phyloP scores from a whole-genome alignment of 2,888 invertebrate species.

The Oligia strigilis region DNA sequence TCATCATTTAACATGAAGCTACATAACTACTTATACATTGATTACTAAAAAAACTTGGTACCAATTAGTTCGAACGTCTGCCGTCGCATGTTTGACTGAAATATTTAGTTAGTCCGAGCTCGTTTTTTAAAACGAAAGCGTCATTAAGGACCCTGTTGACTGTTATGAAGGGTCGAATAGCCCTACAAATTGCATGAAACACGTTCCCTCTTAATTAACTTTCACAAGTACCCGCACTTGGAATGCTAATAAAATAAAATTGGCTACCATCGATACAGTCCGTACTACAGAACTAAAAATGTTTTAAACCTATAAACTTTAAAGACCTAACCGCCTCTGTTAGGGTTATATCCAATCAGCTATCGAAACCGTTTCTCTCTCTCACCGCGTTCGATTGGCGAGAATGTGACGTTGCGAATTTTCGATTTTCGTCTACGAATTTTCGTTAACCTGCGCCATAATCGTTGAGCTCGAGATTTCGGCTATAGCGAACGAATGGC shows the following conservation, averaged over 20 bases:
- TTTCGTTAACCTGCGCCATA: slow-evolving; percentile 72
- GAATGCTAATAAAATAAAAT: slow-evolving; percentile 82
- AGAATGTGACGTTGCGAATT: slow-evolving; percentile 70
- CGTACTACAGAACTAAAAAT: slow-evolving; percentile 47
- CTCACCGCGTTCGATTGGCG: slow-evolving; percentile 64
- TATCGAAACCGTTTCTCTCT: slow-evolving; percentile 59
- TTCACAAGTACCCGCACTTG: slow-evolving; percentile 74
- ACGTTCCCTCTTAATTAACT: slow-evolving; percentile 85
- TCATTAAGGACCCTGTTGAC: slow-evolving; percentile 79
- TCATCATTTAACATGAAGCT: not conserved
- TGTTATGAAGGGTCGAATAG: slow-evolving; percentile 85
- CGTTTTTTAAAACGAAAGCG: slow-evolving; percentile 78
- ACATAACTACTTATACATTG: slow-evolving; percentile 7
- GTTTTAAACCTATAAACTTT: slow-evolving; percentile 43
- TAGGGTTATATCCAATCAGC: slow-evolving; percentile 66
- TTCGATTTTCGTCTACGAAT: slow-evolving; percentile 71
- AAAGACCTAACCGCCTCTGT: slow-evolving; percentile 32
- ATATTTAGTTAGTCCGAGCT: slow-evolving; percentile 63
- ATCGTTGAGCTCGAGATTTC: slow-evolving; percentile 72
- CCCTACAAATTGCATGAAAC: slow-evolving; percentile 84
- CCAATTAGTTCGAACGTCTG: slow-evolving; percentile 51
- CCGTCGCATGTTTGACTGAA: slow-evolving; percentile 52
- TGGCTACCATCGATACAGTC: slow-evolving; percentile 76
- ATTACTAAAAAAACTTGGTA: slow-evolving; percentile 39
- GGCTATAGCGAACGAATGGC: slow-evolving; percentile 66